Evolutionary conservation across 1,140 invertebrate species (phyloP).

Genomic region (Danaus plexippus): DNA sequence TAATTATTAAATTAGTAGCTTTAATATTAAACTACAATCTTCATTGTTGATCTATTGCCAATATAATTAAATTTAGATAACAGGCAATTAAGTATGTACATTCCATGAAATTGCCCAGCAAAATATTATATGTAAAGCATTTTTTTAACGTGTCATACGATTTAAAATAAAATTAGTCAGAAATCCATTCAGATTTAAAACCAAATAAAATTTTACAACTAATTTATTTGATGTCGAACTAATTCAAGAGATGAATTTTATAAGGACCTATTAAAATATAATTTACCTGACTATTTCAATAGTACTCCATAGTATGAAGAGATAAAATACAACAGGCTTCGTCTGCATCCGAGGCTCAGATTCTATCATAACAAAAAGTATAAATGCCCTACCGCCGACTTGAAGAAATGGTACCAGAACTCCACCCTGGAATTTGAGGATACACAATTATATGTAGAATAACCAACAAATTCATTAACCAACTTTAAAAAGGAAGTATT

Average conservation of each 20-base stretch:
- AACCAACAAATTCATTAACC: not conserved
- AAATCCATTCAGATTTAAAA: too few species aligned
- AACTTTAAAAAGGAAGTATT: conserved; percentile 8
- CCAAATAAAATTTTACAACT: too few species aligned
- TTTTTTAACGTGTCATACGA: too few species aligned
- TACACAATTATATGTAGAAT: too few species aligned
- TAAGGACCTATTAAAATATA: not conserved
- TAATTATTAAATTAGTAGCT: too few species aligned
- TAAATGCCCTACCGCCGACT: conserved; percentile 82
- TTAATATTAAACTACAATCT: too few species aligned
- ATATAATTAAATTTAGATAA: too few species aligned
- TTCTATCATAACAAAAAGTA: conserved; percentile 88
- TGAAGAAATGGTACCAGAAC: conserved; percentile 75
- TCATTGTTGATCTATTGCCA: too few species aligned
- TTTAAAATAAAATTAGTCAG: too few species aligned
- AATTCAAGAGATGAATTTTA: not conserved
- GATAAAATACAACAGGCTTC: conserved; percentile 89
- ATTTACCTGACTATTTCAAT: conserved; percentile 85
- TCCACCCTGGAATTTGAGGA: conserved; percentile 34
- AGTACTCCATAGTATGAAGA: conserved; percentile 86
- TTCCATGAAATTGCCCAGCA: too few species aligned
- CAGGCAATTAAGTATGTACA: too few species aligned
- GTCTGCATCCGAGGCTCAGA: conserved; percentile 88
- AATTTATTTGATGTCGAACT: not conserved
- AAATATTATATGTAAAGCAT: too few species aligned